Base-by-base conservation (phyloP, 2,888 invertebrate species). In the Mamestra brassicae region DNA sequence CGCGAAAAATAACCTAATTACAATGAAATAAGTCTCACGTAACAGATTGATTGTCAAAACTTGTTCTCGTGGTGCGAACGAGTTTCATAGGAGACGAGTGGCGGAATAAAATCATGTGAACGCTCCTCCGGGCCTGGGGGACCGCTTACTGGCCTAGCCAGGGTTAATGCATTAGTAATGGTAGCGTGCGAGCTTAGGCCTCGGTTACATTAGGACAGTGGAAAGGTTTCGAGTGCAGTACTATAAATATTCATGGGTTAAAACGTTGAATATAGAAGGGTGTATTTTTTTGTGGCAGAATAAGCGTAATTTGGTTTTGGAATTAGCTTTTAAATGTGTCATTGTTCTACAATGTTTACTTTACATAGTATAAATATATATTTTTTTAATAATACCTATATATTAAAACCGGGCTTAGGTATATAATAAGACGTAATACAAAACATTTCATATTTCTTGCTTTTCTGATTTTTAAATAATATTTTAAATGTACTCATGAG, bases 111-210 rank as follows among this genome's bases (percentile, higher is more conserved):
- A 94, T 94, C 93, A 93, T 94, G 90, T 88, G 90, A 84, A 85
- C 87, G 86, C 92, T 92, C 81, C 61, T 76, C 76, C 89, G 91
- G 86, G 87, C 90, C 94, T 92, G 62, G 80, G 97, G 96, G 97
- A 96, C 90, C 96, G 95, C 95, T 97, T 97, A 96, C 93, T 93
- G 61, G 81, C 94, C 79, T 93, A 78, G 92, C 92, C 92, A 94
- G 90, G 93, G 93, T 95, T 97, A 96, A 97, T 97, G 97, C 97
- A 97, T 97, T 97, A 97, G 96, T 97, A 97, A 97, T 97, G 96
- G 95, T 96, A 93, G 89, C 90, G 79, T 79, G 81, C 75, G 68
- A 57, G 77, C 71, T 87, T 83, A 83, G 81, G 87, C 78, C 76
- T 83, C 66, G 81, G 71, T 62, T 83, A 86, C 85, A 85, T 85